Conservation (phyloP, 2,113 vertebrate species). For the Ellobius talpinus region DNA sequence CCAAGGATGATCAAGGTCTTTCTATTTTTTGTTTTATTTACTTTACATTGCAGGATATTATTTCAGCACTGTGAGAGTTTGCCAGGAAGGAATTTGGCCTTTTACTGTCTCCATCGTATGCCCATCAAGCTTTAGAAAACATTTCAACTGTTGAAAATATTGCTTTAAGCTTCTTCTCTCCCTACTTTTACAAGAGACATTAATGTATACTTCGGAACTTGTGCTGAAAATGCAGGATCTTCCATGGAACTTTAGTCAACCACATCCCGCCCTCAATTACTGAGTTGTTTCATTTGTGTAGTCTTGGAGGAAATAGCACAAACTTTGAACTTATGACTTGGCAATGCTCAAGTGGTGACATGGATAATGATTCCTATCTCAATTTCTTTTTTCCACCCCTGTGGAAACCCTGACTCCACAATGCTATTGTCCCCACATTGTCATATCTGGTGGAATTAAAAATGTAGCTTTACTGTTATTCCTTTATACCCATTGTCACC, state of each 20-base stretch:
- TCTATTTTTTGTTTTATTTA: slow-evolving; percentile 78
- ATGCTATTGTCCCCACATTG: no score
- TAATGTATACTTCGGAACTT: background rate
- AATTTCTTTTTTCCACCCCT: no score
- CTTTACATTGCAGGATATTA: slow-evolving; percentile 62
- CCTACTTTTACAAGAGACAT: background rate
- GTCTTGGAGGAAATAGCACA: background rate
- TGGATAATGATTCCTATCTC: background rate
- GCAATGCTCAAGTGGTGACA: background rate
- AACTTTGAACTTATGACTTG: background rate
- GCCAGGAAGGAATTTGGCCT: slow-evolving; percentile 28
- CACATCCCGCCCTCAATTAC: background rate
- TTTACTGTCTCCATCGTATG: slow-evolving; percentile 11
- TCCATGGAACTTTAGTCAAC: background rate
- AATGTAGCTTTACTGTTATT: no score
- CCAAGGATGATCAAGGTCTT: slow-evolving; percentile 75
- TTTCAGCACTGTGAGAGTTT: slow-evolving; percentile 67
- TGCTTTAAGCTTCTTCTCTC: background rate
- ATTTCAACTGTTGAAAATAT: slow-evolving; percentile 27
- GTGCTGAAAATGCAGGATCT: slow-evolving; percentile 15
- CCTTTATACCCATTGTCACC: no score
- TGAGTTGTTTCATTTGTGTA: background rate
- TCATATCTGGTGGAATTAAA: no score
- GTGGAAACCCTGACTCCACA: no score
- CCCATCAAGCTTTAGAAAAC: background rate